Evolutionary conservation across 2,797 vertebrate genomes (phyloP), one percentile per base, ranked within the genome.

Genomic region (Sebastes alutus): DNA sequence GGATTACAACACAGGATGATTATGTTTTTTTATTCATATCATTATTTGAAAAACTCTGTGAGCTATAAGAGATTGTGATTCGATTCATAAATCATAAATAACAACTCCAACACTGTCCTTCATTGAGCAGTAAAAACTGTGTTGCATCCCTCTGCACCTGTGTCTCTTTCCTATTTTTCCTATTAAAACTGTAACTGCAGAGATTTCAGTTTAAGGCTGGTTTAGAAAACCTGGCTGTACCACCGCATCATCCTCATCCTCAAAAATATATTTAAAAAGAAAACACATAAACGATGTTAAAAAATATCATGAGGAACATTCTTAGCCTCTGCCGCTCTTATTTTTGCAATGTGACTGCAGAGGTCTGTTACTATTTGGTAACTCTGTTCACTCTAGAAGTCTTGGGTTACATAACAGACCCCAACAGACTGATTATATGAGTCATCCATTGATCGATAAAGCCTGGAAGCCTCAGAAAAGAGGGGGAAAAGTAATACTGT

Each of bases 361-460:
- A 62, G 4, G 64, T 30, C 38, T 6, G 38, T 42, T 42, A 42
- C 38, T 42, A 38, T 68, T 42, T 46, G 42, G 35, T 77, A 29
- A 74, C 33, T 30, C 20, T 63, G 35, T 60, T 72, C 30, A 33
- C 25, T 71, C 18, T 6, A 35, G 16, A 72, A 58, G 22, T 67
- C n/a, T 59, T 27, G 5, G 12, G 77, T 88, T 80, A 69, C 65
- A 63, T 73, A 81, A 79, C 27, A 29, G 8, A 59, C 61, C 38
- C 38, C 38, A 42, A 42, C 13, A 42, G 38, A 42, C 38, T 46
- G 33, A 80, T 58, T 38, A 32, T 23, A 42, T 78, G 67, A 81
- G 64, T 86, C 80, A 83, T 38, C 23, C 75, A 32, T 10, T 42
- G 72, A 32, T 52, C 65, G 63, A 5, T 35, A 38, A 30, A 67